A percentile compares a stretch with the other conserved stretches of the same genome.
These are phyloP conservation scores for Enteromius mattozi DNA, from an alignment of 2,797 vertebrate genomes.

Conservation along the genomic window DNA sequence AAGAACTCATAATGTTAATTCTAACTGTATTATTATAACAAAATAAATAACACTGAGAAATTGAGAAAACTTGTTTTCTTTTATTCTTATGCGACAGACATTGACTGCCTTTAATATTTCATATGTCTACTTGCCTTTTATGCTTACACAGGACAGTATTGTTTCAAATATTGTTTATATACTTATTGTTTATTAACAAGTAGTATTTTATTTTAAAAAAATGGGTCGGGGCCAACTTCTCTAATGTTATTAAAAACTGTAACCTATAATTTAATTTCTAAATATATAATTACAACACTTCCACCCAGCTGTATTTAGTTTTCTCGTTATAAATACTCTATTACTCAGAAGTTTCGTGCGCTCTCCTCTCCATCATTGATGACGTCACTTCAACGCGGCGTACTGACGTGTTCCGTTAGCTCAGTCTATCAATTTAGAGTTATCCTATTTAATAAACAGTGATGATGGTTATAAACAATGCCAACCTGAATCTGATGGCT, in stretches of 20 bases:
- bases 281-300: neutral
- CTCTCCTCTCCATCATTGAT: neutral
- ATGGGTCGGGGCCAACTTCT: neutral
- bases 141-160: neutral
- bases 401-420: neutral
- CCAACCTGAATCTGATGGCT: neutral
- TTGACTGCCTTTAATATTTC: neutral
- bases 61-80: neutral
- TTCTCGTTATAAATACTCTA: neutral
- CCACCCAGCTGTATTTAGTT: neutral
- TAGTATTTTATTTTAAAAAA: neutral
- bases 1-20: neutral
- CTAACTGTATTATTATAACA: neutral
- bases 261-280: neutral
- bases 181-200: neutral
- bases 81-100: neutral
- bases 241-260: neutral
- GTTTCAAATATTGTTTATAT: neutral
- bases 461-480: neutral
- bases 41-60: neutral
- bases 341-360: neutral
- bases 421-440: slow-evolving; percentile 12
- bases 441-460: neutral
- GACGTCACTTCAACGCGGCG: neutral
- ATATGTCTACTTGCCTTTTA: neutral